Evolutionary conservation across 2,888 invertebrate genomes (phyloP), one percentile per base, ranked within the genome.

Genomic region (Eustalomyia histrio): DNA sequence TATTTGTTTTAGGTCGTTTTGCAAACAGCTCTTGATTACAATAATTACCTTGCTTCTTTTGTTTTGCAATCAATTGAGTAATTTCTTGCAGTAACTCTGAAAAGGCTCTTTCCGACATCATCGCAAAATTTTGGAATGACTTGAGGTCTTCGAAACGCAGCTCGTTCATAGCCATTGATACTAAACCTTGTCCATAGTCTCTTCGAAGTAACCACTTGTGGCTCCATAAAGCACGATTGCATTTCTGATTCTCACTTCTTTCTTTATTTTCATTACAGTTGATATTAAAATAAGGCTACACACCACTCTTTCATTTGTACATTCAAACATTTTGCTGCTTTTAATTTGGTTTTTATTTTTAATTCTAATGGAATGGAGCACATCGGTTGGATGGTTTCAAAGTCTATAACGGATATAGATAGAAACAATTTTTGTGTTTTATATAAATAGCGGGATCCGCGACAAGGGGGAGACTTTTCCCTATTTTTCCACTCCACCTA

Each of bases 251-350:
- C 21, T 57, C 21, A 29, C 29, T 7, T 39, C 8, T 8, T 39
- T 39, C 8, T 57, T 24, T 24, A 7, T 24, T 24, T 24, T 24
- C 47, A 43, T 55, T 55, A 53, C 55, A 21, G 55, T 14, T 39
- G 43, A 24, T 21, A 55, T 33, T 47, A 47, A 16, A 29, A 69
- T 69, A 47, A 69, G 47, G 47, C 47, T 67, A 24, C 14, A 55
- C 16, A 43, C 57, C n/a, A 24, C 55, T 21, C 10, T 43, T 55
- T 14, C n/a, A n/a, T n/a, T n/a, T n/a, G n/a, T n/a, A n/a, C n/a
- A n/a, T n/a, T n/a, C n/a, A n/a, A n/a, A n/a, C n/a, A n/a, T n/a
- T n/a, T n/a, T n/a, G n/a, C n/a, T n/a, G n/a, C n/a, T n/a, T n/a
- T n/a, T n/a, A n/a, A n/a, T n/a, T n/a, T n/a, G n/a, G n/a, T n/a